These are phyloP conservation scores for Apodemus agrarius DNA, from an alignment of 2,797 vertebrate genomes.

Conservation along the genomic window DNA sequence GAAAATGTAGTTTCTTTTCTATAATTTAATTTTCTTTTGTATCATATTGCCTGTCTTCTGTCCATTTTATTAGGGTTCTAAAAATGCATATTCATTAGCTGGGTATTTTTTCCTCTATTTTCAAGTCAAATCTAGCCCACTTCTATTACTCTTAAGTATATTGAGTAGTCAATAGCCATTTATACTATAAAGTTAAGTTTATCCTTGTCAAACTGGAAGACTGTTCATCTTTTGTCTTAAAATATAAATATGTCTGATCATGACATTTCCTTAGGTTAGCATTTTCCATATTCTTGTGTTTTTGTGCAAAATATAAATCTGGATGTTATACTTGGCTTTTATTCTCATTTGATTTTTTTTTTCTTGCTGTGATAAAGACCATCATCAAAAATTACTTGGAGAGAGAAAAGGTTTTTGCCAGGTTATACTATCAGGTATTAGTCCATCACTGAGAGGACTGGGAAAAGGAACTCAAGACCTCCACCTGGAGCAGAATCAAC, in stretches of 20 bases:
- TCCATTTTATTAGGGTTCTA: not conserved
- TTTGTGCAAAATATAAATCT: not conserved
- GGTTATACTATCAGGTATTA: not conserved
- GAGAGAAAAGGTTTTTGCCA: not conserved
- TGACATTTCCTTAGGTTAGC: not conserved
- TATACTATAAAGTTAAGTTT: not conserved
- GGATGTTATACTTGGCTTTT: not conserved
- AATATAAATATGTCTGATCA: not conserved
- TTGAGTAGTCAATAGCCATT: not conserved
- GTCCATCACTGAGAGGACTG: not conserved
- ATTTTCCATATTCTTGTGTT: not conserved
- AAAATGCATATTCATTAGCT: not conserved
- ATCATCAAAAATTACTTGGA: not conserved
- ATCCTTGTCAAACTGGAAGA: not conserved
- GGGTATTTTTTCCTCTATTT: not conserved
- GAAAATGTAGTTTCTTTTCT: not conserved
- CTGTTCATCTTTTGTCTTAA: not conserved
- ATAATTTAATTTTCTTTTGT: not conserved
- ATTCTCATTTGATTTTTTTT: not conserved
- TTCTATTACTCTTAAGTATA: not conserved
- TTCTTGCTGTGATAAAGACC: not conserved
- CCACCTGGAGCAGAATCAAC: no score
- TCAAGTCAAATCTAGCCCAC: not conserved
- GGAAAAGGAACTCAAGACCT: not conserved
- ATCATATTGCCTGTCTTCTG: not conserved